Conservation (phyloP, 2,888 invertebrate species). For the Oasisia sp. region DNA sequence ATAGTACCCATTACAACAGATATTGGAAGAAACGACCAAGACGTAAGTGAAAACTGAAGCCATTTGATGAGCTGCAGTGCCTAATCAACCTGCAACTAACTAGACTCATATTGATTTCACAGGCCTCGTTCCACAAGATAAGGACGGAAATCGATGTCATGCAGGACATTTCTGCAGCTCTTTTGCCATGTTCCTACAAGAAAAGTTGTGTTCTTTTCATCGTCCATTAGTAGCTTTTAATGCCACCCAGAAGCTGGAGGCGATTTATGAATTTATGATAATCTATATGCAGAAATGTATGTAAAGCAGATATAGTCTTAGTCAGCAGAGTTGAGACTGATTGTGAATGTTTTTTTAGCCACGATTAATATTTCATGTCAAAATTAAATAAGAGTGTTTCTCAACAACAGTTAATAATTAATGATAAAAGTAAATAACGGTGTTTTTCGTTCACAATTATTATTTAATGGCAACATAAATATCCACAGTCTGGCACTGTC, state of each 20-base stretch:
- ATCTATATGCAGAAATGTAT: not conserved
- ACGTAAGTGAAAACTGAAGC: too few relatives aligned
- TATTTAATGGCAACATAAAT: not conserved
- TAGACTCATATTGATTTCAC: too few relatives aligned
- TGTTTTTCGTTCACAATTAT: not conserved
- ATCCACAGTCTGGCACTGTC: not conserved
- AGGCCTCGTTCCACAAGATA: too few relatives aligned
- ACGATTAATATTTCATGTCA: not conserved
- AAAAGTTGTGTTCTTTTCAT: too few relatives aligned
- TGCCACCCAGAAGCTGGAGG: not conserved
- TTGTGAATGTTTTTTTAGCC: not conserved
- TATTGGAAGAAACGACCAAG: too few relatives aligned
- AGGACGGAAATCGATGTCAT: too few relatives aligned
- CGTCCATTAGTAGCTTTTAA: not conserved
- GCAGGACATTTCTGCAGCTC: too few relatives aligned
- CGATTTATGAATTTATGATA: not conserved
- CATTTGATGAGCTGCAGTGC: too few relatives aligned
- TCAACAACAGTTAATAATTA: not conserved
- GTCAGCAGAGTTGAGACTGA: not conserved
- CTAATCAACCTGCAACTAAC: too few relatives aligned
- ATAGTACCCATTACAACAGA: too few relatives aligned
- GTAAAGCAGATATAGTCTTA: not conserved
- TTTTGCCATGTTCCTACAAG: too few relatives aligned
- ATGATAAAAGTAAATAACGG: not conserved
- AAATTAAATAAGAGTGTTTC: too few relatives aligned